Evolutionary conservation across 2,113 vertebrate species (phyloP).

Genomic region (Camelus dromedarius): DNA sequence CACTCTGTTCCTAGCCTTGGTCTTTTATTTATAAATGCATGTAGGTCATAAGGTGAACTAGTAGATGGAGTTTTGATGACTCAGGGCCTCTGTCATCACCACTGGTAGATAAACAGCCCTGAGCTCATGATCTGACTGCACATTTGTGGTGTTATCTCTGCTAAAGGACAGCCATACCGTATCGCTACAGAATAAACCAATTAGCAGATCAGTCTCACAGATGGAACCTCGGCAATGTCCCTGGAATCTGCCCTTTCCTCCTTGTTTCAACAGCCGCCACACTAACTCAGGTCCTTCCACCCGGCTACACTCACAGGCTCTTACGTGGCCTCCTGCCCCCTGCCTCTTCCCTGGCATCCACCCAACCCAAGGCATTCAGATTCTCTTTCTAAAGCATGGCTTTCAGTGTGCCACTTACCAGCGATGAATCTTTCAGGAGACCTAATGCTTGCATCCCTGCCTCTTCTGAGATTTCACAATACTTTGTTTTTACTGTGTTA

Average conservation of each 20-base stretch:
- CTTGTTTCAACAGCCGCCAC: constrained; percentile 24
- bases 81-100: background rate
- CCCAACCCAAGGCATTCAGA: background rate
- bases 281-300: constrained; percentile 19
- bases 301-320: background rate
- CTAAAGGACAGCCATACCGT: background rate
- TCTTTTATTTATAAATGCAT: constrained; percentile 41
- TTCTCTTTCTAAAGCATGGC: background rate
- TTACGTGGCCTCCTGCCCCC: background rate
- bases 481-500: constrained; percentile 4
- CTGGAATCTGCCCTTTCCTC: constrained; percentile 18
- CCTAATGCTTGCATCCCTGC: background rate
- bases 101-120: constrained; percentile 28
- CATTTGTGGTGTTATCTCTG: background rate
- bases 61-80: constrained; percentile 41
- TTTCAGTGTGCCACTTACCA: background rate
- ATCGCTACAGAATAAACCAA: constrained; percentile 20
- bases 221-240: background rate
- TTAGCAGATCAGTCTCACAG: constrained; percentile 61
- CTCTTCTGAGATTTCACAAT: background rate
- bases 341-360: background rate
- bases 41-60: background rate
- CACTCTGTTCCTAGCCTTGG: background rate
- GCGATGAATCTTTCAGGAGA: background rate
- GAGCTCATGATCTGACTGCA: background rate